These are phyloP conservation scores for Cotesia vestalis DNA, from an alignment of 1,140 invertebrate genomes.

Conservation along the genomic window DNA sequence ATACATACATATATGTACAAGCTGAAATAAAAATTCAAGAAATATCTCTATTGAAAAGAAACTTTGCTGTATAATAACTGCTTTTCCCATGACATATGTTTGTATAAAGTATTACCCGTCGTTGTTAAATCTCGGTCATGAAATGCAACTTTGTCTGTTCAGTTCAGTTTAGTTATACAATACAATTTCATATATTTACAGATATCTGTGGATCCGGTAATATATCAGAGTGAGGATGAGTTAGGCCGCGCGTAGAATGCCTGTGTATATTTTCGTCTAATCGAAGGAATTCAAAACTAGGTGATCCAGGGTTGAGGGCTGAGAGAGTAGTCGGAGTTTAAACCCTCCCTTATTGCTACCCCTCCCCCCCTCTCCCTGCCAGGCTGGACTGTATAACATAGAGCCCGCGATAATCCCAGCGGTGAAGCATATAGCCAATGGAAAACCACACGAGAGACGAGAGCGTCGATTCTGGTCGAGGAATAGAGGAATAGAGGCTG, in stretches of 20 bases:
- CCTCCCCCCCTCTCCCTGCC: too few species aligned
- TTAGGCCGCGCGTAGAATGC: slow-evolving; percentile 21
- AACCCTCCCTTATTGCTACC: too few species aligned
- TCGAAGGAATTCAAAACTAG: slow-evolving; percentile 20
- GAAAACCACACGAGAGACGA: slow-evolving; percentile 29
- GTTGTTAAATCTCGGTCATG: too few species aligned
- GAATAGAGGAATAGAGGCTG: neutral
- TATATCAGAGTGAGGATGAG: neutral
- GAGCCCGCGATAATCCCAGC: slow-evolving; percentile 28
- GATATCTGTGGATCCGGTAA: neutral
- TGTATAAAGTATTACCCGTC: too few species aligned
- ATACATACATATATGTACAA: too few species aligned
- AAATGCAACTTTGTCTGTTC: too few species aligned
- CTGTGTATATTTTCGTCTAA: slow-evolving; percentile 15
- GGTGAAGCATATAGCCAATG: slow-evolving; percentile 20
- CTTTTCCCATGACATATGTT: too few species aligned
- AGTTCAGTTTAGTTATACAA: too few species aligned
- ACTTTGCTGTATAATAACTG: too few species aligned
- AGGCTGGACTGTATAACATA: neutral
- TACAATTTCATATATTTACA: neutral
- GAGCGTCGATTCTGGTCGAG: slow-evolving; percentile 14
- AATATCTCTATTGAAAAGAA: too few species aligned
- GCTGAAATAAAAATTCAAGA: too few species aligned
- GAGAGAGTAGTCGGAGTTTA: too few species aligned
- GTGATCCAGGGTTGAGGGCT: neutral